Percentiles rank a stretch among this genome's conserved stretches.
These are phyloP conservation scores for Argyrosomus japonicus DNA, from an alignment of 2,113 vertebrate species.

Conservation along the genomic window DNA sequence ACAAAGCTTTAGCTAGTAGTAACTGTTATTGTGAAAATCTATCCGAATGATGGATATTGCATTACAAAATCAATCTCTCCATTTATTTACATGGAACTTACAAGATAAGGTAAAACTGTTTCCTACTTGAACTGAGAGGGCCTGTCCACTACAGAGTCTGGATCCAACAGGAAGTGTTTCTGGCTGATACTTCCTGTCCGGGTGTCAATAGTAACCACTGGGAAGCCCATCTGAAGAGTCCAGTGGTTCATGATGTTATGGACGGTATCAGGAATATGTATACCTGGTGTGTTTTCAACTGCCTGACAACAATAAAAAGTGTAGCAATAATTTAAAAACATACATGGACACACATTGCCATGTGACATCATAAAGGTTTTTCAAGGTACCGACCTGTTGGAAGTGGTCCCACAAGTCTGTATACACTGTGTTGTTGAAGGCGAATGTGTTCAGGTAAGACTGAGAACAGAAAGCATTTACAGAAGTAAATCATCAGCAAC, in stretches of 20 bases:
- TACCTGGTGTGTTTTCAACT: slow-evolving; percentile 13
- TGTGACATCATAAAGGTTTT: not conserved
- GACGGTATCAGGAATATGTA: slow-evolving; percentile 71
- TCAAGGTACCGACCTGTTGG: slow-evolving; percentile 81
- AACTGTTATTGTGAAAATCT: not conserved
- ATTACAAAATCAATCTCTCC: not conserved
- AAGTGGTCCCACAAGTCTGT: slow-evolving; percentile 90
- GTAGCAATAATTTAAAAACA: not conserved
- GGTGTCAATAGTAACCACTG: slow-evolving; percentile 89
- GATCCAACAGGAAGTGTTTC: slow-evolving; percentile 91
- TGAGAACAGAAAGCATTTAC: slow-evolving; percentile 43
- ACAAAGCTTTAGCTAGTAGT: not conserved
- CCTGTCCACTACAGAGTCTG: slow-evolving; percentile 81
- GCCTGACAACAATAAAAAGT: slow-evolving; percentile 67
- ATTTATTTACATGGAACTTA: slow-evolving; percentile 19
- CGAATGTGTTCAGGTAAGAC: slow-evolving; percentile 85
- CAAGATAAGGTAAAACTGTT: slow-evolving; percentile 38
- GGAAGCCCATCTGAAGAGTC: slow-evolving; percentile 97
- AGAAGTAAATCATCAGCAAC: no score
- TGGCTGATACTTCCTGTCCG: slow-evolving; percentile 82
- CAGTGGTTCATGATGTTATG: slow-evolving; percentile 92
- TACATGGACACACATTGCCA: not conserved
- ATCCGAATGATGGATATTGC: not conserved
- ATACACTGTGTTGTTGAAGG: slow-evolving; percentile 87
- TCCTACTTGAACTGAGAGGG: slow-evolving; percentile 89